Conservation (phyloP, 2,113 vertebrate genomes). For the Struthio camelus region DNA sequence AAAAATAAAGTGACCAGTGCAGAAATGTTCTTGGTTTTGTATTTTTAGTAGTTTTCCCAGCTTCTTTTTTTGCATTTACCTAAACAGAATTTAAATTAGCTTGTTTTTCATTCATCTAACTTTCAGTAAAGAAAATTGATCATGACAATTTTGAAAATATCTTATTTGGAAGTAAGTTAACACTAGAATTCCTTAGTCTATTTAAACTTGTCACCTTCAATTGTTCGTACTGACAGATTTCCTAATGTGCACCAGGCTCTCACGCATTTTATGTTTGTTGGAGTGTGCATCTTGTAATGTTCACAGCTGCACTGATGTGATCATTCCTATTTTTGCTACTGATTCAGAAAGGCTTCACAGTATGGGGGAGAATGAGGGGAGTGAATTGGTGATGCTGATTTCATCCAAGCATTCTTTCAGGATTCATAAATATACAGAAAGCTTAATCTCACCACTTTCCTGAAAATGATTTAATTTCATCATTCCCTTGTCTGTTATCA, state of each 20-base stretch:
- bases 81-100: not conserved
- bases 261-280: conserved; percentile 54
- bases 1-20: not conserved
- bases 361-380: conserved; percentile 30
- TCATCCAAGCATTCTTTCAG: conserved; percentile 22
- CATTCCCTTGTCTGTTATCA: not conserved
- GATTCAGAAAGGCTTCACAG: conserved; percentile 51
- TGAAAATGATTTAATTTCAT: not conserved
- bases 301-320: conserved; percentile 62
- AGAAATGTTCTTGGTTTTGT: not conserved
- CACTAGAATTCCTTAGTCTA: conserved; percentile 46
- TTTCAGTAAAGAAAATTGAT: not conserved
- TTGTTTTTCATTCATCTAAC: not conserved
- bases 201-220: conserved; percentile 64
- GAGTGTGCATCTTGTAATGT: conserved; percentile 62
- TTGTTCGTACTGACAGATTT: conserved; percentile 67
- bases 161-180: conserved; percentile 37
- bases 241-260: conserved; percentile 62
- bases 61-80: not conserved
- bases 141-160: not conserved
- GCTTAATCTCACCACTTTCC: not conserved
- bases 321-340: conserved; percentile 60
- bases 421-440: conserved; percentile 36
- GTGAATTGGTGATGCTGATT: conserved; percentile 13
- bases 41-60: not conserved